Percentiles rank a stretch among this genome's conserved stretches.
Evolutionary conservation across 2,888 invertebrate genomes (phyloP).

Genomic region (Drosophila flavopinicola): DNA sequence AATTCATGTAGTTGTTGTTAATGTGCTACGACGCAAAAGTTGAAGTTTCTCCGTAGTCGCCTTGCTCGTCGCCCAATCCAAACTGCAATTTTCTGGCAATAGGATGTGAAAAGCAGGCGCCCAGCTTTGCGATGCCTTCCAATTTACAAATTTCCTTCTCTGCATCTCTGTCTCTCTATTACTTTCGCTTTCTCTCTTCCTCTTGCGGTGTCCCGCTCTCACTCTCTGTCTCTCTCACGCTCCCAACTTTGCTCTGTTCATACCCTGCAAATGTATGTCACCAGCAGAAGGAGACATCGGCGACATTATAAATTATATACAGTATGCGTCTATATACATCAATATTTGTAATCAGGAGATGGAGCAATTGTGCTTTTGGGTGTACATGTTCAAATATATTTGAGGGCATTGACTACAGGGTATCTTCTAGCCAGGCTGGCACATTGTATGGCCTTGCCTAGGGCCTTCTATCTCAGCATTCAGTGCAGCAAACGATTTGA

Average conservation of each 20-base stretch:
- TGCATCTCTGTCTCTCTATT: too few species aligned
- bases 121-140: background rate
- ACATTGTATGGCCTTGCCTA: background rate
- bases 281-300: too few species aligned
- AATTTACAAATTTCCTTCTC: too few species aligned
- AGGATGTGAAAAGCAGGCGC: background rate
- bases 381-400: too few species aligned
- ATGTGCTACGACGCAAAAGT: background rate
- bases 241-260: too few species aligned
- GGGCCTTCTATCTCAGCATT: background rate
- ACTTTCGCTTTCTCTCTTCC: background rate
- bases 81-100: constrained; percentile 20
- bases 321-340: too few species aligned
- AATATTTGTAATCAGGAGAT: too few species aligned
- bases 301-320: too few species aligned
- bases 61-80: constrained; percentile 10
- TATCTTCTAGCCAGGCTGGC: background rate
- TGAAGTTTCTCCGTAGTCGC: constrained; percentile 3
- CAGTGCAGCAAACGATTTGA: background rate
- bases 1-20: background rate
- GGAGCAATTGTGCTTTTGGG: too few species aligned
- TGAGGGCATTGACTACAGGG: background rate
- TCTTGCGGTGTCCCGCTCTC: too few species aligned
- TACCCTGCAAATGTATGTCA: too few species aligned
- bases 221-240: background rate